These are phyloP conservation scores for Cheilosia grossa DNA, from an alignment of 2,888 invertebrate genomes.

Conservation along the genomic window DNA sequence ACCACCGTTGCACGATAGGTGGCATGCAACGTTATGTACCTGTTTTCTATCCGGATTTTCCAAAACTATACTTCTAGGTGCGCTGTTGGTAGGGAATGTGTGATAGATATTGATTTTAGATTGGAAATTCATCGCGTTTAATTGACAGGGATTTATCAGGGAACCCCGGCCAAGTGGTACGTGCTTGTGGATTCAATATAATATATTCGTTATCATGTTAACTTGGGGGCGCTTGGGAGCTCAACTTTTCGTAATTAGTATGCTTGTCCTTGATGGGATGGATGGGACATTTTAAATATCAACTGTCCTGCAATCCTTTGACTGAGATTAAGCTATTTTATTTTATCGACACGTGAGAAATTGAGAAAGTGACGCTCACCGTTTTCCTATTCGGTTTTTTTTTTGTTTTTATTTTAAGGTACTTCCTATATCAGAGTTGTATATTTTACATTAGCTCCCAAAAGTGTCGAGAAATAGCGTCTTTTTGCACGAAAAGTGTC, in stretches of 20 bases:
- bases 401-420: too few relatives aligned
- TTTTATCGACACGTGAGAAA: too few relatives aligned
- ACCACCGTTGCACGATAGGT: slow-evolving; percentile 51
- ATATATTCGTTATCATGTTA: slow-evolving; percentile 35
- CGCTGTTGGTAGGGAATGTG: not conserved
- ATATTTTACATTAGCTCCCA: too few relatives aligned
- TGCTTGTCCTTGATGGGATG: too few relatives aligned
- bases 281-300: too few relatives aligned
- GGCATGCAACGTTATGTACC: slow-evolving; percentile 52
- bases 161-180: slow-evolving; percentile 23
- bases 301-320: too few relatives aligned
- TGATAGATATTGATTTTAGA: slow-evolving; percentile 34
- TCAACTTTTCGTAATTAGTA: not conserved
- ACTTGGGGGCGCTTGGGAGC: slow-evolving; percentile 42
- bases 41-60: slow-evolving; percentile 25
- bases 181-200: slow-evolving; percentile 16
- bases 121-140: slow-evolving; percentile 30
- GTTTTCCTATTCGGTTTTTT: too few relatives aligned
- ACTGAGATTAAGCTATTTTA: too few relatives aligned
- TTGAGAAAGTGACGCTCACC: too few relatives aligned
- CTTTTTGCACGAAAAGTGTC: too few relatives aligned
- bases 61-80: not conserved
- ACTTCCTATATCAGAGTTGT: too few relatives aligned
- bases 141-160: slow-evolving; percentile 32
- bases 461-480: too few relatives aligned